These are phyloP conservation scores for Lathamus discolor DNA, from an alignment of 2,113 vertebrate species.

Conservation along the genomic window DNA sequence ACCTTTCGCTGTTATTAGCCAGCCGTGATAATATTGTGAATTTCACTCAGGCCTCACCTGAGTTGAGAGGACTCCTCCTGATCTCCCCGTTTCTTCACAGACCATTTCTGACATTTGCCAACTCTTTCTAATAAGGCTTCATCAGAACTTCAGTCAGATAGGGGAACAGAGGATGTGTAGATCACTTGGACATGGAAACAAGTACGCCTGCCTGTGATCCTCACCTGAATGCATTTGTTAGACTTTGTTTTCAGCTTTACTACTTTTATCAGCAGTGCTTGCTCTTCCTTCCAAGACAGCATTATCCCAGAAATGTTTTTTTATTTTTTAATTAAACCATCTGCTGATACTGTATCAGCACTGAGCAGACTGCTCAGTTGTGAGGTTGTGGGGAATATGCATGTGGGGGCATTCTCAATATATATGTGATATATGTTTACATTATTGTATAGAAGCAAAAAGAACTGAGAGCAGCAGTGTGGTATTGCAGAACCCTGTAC, in stretches of 20 bases:
- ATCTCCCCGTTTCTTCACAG: not conserved
- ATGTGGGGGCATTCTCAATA: not conserved
- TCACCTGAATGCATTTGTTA: not conserved
- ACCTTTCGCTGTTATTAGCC: conserved; percentile 25
- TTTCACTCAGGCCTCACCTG: not conserved
- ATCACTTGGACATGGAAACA: not conserved
- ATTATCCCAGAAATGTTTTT: not conserved
- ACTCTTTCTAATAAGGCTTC: not conserved
- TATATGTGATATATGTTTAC: not conserved
- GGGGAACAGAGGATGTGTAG: not conserved
- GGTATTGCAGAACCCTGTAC: not conserved
- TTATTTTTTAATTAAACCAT: not conserved
- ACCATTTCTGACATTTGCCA: not conserved
- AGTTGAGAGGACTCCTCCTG: not conserved
- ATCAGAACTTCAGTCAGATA: not conserved
- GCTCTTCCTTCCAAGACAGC: not conserved
- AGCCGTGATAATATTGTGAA: not conserved
- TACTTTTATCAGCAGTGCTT: not conserved
- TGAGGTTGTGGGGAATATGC: not conserved
- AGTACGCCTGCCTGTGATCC: not conserved
- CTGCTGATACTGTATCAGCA: not conserved
- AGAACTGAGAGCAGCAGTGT: not conserved
- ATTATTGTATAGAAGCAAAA: not conserved
- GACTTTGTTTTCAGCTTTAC: not conserved
- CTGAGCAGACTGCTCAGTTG: not conserved